Evolutionary conservation across 2,113 vertebrate genomes (phyloP).

Genomic region (Eclectus roratus): DNA sequence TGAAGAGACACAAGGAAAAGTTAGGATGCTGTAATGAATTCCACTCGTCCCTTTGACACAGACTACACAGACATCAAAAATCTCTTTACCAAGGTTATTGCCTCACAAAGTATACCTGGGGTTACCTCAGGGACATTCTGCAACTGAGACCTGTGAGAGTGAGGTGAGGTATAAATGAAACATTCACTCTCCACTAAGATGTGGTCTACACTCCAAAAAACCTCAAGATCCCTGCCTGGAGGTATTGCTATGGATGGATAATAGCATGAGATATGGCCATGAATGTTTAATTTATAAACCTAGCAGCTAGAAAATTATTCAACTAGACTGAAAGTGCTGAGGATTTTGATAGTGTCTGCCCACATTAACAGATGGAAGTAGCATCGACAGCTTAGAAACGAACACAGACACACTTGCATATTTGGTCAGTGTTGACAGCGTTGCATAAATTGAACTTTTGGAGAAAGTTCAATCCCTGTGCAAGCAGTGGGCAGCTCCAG

Average conservation of each 20-base stretch:
- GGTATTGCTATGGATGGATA: slow-evolving; percentile 1
- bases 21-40: neutral
- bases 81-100: neutral
- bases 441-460: neutral
- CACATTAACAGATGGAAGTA: slow-evolving; percentile 37
- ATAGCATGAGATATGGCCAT: neutral
- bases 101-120: neutral
- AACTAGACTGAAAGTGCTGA: slow-evolving; percentile 26
- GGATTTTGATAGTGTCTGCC: slow-evolving; percentile 52
- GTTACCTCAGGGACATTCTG: neutral
- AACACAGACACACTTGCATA: neutral
- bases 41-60: neutral
- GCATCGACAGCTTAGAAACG: neutral
- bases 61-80: neutral
- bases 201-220: neutral
- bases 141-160: neutral
- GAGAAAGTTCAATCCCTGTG: neutral
- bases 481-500: neutral
- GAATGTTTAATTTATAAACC: slow-evolving; percentile 51
- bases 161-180: slow-evolving; percentile 38
- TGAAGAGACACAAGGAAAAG: neutral
- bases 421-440: neutral
- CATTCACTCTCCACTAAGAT: neutral
- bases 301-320: slow-evolving; percentile 53
- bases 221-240: neutral